Evolutionary conservation across 2,888 invertebrate species (phyloP).

Genomic region (Beris chalybata): DNA sequence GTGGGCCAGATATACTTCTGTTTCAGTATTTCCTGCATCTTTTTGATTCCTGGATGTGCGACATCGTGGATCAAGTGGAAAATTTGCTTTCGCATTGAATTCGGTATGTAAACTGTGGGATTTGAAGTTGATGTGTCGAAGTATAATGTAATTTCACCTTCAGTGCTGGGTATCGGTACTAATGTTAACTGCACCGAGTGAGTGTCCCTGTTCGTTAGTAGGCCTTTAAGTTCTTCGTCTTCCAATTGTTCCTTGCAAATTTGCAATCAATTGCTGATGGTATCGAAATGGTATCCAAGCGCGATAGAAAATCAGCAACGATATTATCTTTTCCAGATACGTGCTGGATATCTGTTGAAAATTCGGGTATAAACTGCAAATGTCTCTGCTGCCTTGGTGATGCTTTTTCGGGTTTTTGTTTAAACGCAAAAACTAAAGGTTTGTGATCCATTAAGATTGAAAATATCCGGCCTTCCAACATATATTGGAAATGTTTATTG

Average conservation of each 20-base stretch:
- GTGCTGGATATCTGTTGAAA: not conserved
- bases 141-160: no score
- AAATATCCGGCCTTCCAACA: not conserved
- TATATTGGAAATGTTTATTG: not conserved
- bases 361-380: not conserved
- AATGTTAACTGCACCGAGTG: no score
- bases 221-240: no score
- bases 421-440: not conserved
- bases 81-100: not conserved
- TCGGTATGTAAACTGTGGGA: not conserved
- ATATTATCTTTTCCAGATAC: not conserved
- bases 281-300: not conserved
- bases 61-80: not conserved
- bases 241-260: no score
- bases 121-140: no score
- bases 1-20: not conserved
- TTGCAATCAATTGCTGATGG: not conserved
- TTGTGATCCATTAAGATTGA: not conserved
- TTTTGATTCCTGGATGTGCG: not conserved
- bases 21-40: not conserved
- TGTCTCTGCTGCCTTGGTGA: not conserved
- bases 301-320: conserved; percentile 1
- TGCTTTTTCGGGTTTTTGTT: not conserved
- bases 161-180: no score
- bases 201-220: no score